Evolutionary conservation across 2,888 invertebrate genomes (phyloP).

Genomic region (Plagodis dolabraria): DNA sequence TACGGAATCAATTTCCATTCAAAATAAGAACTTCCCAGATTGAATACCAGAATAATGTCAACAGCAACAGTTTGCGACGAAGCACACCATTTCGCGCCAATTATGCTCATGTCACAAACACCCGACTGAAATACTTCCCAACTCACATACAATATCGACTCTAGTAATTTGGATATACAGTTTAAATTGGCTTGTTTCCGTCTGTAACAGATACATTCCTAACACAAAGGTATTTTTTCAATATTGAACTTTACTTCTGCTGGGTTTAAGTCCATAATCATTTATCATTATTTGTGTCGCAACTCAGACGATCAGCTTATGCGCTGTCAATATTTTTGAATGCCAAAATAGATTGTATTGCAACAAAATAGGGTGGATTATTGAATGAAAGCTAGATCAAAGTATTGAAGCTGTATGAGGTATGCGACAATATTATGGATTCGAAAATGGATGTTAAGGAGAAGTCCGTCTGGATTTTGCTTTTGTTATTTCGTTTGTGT

Average conservation of each 20-base stretch:
- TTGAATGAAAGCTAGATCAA: constrained; percentile 62
- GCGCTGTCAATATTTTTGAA: constrained; percentile 46
- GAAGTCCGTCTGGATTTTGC: constrained; percentile 37
- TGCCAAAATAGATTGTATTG: constrained; percentile 53
- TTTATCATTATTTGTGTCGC: not conserved
- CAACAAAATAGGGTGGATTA: constrained; percentile 44
- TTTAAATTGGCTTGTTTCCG: not conserved
- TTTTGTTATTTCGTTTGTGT: constrained; percentile 18
- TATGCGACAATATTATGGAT: constrained; percentile 73
- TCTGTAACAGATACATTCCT: not conserved
- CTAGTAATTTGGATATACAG: constrained; percentile 22
- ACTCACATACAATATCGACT: constrained; percentile 39
- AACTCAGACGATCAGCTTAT: constrained; percentile 28
- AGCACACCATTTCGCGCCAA: constrained; percentile 79
- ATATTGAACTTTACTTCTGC: constrained; percentile 5
- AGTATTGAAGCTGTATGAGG: constrained; percentile 69
- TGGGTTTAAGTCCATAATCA: constrained; percentile 9
- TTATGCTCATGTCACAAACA: constrained; percentile 78
- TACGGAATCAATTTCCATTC: constrained; percentile 23
- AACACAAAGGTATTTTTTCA: not conserved
- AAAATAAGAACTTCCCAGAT: constrained; percentile 34
- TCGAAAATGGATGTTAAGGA: constrained; percentile 70
- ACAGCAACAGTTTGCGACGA: constrained; percentile 66
- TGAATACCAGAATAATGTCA: constrained; percentile 36
- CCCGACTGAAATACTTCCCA: constrained; percentile 43